Evolutionary conservation across 2,113 vertebrate genomes (phyloP), one percentile per base, ranked within the genome.

Genomic region (Castor canadensis): DNA sequence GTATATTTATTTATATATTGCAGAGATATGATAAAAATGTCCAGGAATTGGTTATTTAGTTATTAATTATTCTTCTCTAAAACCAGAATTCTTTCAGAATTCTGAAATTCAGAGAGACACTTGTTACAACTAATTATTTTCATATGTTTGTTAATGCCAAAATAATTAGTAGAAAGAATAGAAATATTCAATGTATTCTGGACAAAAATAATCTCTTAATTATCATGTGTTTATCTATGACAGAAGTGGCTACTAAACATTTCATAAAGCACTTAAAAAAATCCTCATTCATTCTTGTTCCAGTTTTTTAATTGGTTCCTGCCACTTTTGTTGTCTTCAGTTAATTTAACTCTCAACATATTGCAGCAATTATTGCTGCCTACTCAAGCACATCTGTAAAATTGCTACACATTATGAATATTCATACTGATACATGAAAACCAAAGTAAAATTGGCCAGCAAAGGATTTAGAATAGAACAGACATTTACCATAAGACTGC

Each of bases 221-320:
- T 91, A 92, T 84, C 88, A 83, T 91, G 89, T 92, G 38, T 75
- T 93, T 96, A 87, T 26, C 75, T 56, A 32, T 96, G 71, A 58
- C 10, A 73, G 95, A 93, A 93, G 26, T 96, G 95, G 40, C 69
- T 89, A 94, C 60, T 93, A 94, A 95, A 91, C 77, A 95, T 94
- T 96, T 97, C 90, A 94, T 94, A 95, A 96, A 71, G 4, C 62
- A 92, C 43, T 95, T 87, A 43, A 92, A 88, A 80, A 92, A 67
- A 92, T 38, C 24, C 24, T 54, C 47, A 86, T 96, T 96, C 81
- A 83, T 86, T 96, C 28, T 82, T 91, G 69, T 86, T 91, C 71
- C 54, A 94, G 66, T n/a, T 89, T 96, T 96, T 95, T 88, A 97
- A 95, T 96, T 96, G 97, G 77, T 97, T 92, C 43, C 93, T 97